Base-by-base conservation (phyloP, 2,888 invertebrate species). In the Amiota mariae region DNA sequence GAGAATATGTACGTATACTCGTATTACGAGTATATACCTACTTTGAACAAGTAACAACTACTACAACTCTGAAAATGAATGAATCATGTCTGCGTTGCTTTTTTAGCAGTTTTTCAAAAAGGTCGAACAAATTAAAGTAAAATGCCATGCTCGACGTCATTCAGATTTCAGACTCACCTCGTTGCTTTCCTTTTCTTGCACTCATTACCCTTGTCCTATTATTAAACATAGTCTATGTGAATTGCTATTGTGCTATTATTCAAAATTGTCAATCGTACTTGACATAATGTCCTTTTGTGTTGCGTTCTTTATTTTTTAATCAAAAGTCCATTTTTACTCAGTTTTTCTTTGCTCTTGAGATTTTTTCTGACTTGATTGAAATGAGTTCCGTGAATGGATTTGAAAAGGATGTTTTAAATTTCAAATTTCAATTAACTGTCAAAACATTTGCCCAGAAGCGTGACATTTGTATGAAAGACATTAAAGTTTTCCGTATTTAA, bases 351-450 rank as follows among this genome's bases (percentile, higher is more conserved):
- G 2, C 48, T 36, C 63, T 15, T 2, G 24, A 24, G 59, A n/a
- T n/a, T n/a, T n/a, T 15, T 18, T 20, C 47, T 48, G 47, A 48
- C 48, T n/a, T 71, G 63, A 64, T 73, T 75, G 67, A 74, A 75
- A 20, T 81, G 77, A 70, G n/a, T 70, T 24, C 24, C 15, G 77
- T 49, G 13, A 71, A 72, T 13, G 36, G 54, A n/a, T 20, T 54
- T 56, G 15, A n/a, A 54, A 20, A 13, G 51, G 36, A 15, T 47
- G 57, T 70, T 10, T 56, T 15, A 12, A 74, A 73, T 78, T 79
- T 83, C 74, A 87, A 87, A 87, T 87, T 87, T n/a, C n/a, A n/a
- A n/a, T n/a, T 87, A 87, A 85, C 78, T 81, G 78, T 78, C 73
- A 82, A 82, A 87, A 87, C 79, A 86, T 76, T 81, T 3, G 76